A percentile compares a stretch with the other conserved stretches of the same genome.
Evolutionary conservation across 2,888 invertebrate genomes (phyloP).

Genomic region (Notodonta dromedarius): DNA sequence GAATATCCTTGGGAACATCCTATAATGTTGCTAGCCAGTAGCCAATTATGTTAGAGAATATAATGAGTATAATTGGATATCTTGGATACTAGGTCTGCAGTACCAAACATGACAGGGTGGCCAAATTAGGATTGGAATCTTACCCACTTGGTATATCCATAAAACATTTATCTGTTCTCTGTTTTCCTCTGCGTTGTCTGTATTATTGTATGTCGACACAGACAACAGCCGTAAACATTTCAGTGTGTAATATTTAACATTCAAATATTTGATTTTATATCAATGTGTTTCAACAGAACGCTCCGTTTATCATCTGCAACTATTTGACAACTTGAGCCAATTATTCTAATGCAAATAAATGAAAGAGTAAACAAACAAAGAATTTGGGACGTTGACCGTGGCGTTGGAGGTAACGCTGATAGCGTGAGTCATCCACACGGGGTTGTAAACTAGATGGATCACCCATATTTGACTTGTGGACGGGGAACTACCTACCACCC

Average conservation of each 20-base stretch:
- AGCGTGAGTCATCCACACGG: slow-evolving; percentile 2
- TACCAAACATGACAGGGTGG: too few species aligned
- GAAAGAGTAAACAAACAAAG: slow-evolving; percentile 17
- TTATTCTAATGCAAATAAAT: slow-evolving; percentile 13
- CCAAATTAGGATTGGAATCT: too few species aligned
- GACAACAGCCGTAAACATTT: background rate
- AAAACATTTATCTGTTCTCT: too few species aligned
- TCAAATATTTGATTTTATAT: slow-evolving; percentile 18
- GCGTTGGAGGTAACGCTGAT: slow-evolving; percentile 12
- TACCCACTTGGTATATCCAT: too few species aligned
- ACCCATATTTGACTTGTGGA: too few species aligned
- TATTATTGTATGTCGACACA: background rate
- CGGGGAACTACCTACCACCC: too few species aligned
- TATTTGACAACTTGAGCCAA: slow-evolving; percentile 21
- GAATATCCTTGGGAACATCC: too few species aligned
- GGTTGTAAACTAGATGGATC: too few species aligned
- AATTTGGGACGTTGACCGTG: slow-evolving; percentile 18
- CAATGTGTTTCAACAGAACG: slow-evolving; percentile 12
- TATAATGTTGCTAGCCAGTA: too few species aligned
- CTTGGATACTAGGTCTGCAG: too few species aligned
- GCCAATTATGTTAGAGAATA: too few species aligned
- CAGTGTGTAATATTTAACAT: slow-evolving; percentile 4
- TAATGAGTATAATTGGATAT: too few species aligned
- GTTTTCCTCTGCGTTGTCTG: background rate
- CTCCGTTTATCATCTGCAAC: background rate